Percentiles rank a stretch among this genome's conserved stretches.
These are phyloP conservation scores for Limnephilus lunatus DNA, from an alignment of 2,888 invertebrate genomes.

Conservation along the genomic window DNA sequence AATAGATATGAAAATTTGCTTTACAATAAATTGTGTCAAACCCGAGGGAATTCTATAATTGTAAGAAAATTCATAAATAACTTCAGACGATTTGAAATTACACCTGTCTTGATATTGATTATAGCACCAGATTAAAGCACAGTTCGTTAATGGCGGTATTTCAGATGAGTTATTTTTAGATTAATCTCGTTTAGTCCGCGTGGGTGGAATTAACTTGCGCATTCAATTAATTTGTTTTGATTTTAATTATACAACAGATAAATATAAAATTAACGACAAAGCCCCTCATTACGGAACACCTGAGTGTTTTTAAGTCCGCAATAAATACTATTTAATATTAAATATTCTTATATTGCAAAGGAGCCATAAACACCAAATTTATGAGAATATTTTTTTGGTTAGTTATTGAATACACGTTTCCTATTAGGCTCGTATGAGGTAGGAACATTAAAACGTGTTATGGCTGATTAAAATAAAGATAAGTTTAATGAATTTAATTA, in stretches of 20 bases:
- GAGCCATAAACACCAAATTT: not conserved
- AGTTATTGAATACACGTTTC: not conserved
- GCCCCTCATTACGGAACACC: not conserved
- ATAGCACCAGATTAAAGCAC: not conserved
- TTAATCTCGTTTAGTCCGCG: conserved; percentile 7
- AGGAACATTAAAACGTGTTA: not conserved
- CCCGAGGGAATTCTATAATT: not conserved
- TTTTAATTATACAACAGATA: not conserved
- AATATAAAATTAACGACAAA: not conserved
- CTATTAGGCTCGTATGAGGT: not conserved
- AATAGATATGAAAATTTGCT: not conserved
- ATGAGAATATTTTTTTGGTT: not conserved
- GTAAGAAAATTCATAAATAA: not conserved
- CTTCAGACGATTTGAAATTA: not conserved
- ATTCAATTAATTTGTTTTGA: not conserved
- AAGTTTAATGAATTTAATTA: conserved; percentile 47
- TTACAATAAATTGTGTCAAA: not conserved
- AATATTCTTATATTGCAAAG: not conserved
- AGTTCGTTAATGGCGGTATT: not conserved
- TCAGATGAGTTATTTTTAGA: conserved; percentile 15
- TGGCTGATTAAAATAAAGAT: conserved; percentile 43
- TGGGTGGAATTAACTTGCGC: conserved; percentile 20
- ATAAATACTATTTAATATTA: not conserved
- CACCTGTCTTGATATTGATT: not conserved
- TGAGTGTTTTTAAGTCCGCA: not conserved